A percentile compares a stretch with the other conserved stretches of the same genome.
Evolutionary conservation across 1,140 invertebrate genomes (phyloP).

Genomic region (Euglossa dilemma): DNA sequence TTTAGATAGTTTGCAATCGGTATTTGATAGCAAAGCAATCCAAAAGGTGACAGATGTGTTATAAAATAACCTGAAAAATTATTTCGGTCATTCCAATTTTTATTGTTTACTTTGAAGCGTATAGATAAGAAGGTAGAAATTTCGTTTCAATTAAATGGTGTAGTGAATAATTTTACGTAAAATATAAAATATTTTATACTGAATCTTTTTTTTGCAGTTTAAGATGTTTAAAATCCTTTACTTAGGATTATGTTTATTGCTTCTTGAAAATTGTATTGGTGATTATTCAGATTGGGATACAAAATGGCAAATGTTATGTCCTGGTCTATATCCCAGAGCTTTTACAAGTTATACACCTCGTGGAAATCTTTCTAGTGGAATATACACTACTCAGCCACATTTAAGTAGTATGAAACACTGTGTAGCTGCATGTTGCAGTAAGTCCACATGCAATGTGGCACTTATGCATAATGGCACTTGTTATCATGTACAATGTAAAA

Average conservation of each 20-base stretch:
- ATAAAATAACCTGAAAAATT: conserved; percentile 55
- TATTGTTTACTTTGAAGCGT: background rate
- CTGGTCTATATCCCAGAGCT: conserved; percentile 71
- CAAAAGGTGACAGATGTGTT: conserved; percentile 52
- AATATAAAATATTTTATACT: conserved; percentile 13
- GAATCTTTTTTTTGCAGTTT: conserved; percentile 51
- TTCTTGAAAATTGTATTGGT: conserved; percentile 69
- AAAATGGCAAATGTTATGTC: conserved; percentile 75
- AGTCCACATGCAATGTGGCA: conserved; percentile 88
- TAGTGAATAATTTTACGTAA: background rate
- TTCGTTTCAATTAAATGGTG: background rate
- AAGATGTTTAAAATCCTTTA: conserved; percentile 70
- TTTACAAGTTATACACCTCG: conserved; percentile 78
- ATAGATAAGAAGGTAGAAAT: conserved; percentile 34
- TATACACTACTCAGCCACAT: conserved; percentile 84
- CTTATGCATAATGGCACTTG: conserved; percentile 90
- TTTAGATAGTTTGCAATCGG: conserved; percentile 22
- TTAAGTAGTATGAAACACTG: conserved; percentile 85
- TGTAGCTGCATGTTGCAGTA: conserved; percentile 88
- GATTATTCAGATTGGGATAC: conserved; percentile 72
- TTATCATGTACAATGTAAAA: conserved; percentile 89
- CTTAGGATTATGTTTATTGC: conserved; percentile 68
- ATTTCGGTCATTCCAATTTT: background rate
- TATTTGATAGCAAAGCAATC: conserved; percentile 19
- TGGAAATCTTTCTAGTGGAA: conserved; percentile 85